Evolutionary conservation across 2,113 vertebrate genomes (phyloP), one percentile per base, ranked within the genome.

Genomic region (Aviceda subcristata): DNA sequence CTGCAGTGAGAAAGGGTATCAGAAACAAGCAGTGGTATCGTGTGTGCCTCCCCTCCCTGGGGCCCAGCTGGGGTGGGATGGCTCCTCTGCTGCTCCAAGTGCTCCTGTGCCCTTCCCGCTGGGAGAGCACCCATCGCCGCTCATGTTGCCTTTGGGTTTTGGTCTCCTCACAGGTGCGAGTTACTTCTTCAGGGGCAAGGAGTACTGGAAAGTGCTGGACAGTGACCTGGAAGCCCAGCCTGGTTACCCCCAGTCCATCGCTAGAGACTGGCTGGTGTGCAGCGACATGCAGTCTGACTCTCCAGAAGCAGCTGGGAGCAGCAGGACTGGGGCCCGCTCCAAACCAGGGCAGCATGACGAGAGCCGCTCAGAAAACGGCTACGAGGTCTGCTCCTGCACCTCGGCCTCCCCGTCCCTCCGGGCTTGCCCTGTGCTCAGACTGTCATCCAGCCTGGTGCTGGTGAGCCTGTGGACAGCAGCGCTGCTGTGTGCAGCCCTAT

Each of bases 111-210:
- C 24, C n/a, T 76, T 36, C 50, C 26, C 46, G 7, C 46, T 9
- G 45, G 12, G n/a, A 64, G 10, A 10, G 10, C 3, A 1, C 21
- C 36, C 41, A 26, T 12, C 0, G 0, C 30, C 2, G 0, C 68
- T 73, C 36, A 93, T 19, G n/a, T 55, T 34, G 7, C 39, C 50
- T 50, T 36, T 68, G 71, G 56, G 20, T 63, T 89, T 92, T 62
- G 76, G 38, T 94, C 59, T 94, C 55, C 53, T 71, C 1, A 4
- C 97, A 99, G 99, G 99, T 41, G 98, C 99, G 5, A 99, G 98
- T 55, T 99, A 99, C 96, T 99, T 99, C 97, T 99, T 99, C 97
- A 99, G 98, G 30, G 99, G 99, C 87, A 98, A 98, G 89, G 98
- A 99, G 72, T 99, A 99, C 98, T 99, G 99, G 99, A 99, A 99